These are phyloP conservation scores for Rhagoletis zephyria DNA, from an alignment of 1,140 invertebrate genomes.

Conservation along the genomic window DNA sequence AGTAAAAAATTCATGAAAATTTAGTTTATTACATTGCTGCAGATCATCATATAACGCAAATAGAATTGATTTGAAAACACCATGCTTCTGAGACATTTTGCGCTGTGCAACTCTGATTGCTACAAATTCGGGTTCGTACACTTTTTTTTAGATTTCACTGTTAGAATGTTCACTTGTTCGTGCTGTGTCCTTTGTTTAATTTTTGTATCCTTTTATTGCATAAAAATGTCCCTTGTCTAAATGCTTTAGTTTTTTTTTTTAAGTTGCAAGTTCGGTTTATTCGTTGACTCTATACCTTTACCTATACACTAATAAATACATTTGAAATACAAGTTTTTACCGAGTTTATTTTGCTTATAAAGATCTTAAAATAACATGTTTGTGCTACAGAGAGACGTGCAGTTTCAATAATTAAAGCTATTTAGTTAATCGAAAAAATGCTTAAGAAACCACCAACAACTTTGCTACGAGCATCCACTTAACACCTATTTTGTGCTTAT, in stretches of 20 bases:
- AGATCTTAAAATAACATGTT: too few species aligned
- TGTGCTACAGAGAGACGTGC: too few species aligned
- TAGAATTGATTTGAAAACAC: not conserved
- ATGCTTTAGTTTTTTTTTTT: not conserved
- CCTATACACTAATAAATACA: too few species aligned
- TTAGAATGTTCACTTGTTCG: not conserved
- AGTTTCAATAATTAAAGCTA: too few species aligned
- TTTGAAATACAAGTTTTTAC: too few species aligned
- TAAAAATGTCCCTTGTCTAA: not conserved
- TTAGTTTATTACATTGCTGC: not conserved
- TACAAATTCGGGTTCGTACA: constrained; percentile 53
- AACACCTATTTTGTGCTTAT: too few species aligned
- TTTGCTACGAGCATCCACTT: too few species aligned
- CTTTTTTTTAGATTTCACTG: constrained; percentile 33
- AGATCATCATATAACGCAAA: not conserved
- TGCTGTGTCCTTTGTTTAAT: not conserved
- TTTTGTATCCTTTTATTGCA: not conserved
- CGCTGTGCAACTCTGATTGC: not conserved
- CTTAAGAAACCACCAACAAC: too few species aligned
- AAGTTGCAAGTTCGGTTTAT: constrained; percentile 5
- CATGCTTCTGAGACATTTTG: constrained; percentile 8
- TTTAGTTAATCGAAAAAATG: too few species aligned
- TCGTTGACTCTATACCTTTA: too few species aligned
- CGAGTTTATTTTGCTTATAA: too few species aligned
- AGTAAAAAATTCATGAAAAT: too few species aligned